phyloP scores from a whole-genome alignment of 2,797 vertebrate genomes.

The Caiman crocodilus region DNA sequence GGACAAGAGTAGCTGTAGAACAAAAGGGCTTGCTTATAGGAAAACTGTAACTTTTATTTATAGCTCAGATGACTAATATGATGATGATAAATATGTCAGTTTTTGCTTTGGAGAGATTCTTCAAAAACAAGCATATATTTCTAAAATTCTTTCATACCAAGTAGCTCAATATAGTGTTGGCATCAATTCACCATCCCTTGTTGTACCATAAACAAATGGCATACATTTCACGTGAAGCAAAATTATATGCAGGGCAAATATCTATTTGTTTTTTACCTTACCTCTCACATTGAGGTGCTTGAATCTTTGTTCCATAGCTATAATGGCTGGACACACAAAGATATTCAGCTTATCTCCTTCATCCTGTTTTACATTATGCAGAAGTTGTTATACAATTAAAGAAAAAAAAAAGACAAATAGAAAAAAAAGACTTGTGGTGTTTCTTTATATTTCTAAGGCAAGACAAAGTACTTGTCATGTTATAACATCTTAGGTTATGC shows the following conservation, averaged over 20 bases:
- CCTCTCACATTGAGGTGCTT: not conserved
- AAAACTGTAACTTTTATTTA: no score
- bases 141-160: not conserved
- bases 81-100: conserved; percentile 39
- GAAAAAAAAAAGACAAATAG: not conserved
- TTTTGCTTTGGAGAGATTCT: conserved; percentile 24
- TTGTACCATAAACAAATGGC: conserved; percentile 41
- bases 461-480: not conserved
- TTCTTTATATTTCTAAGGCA: not conserved
- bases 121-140: conserved; percentile 19
- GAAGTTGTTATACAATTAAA: not conserved
- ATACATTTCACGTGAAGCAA: not conserved
- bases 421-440: not conserved
- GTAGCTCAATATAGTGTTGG: not conserved
- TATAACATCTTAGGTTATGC: not conserved
- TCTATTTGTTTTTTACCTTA: not conserved
- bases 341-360: not conserved
- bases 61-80: no score
- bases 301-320: not conserved
- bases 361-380: not conserved
- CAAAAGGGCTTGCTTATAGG: no score
- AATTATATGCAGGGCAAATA: not conserved
- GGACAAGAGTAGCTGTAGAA: no score
- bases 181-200: conserved; percentile 9
- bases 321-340: not conserved